These are phyloP conservation scores for Antigone vipio DNA, from an alignment of 2,113 vertebrate species.

Conservation along the genomic window DNA sequence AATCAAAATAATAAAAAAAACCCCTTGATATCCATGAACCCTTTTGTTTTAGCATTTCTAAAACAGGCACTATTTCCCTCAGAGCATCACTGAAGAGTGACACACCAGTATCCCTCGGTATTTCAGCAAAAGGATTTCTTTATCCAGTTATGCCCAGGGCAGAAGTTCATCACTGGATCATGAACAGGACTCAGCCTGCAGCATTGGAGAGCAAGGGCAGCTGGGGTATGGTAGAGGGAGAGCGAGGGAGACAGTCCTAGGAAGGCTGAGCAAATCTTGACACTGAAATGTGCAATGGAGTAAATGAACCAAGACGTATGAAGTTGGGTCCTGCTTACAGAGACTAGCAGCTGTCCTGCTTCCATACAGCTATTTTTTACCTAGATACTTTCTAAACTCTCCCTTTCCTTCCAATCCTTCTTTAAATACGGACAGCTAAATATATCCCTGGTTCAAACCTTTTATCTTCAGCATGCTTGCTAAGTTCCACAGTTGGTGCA, in stretches of 20 bases:
- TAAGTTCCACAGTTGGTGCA: neutral
- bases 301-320: neutral
- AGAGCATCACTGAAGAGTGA: neutral
- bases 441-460: neutral
- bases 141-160: neutral
- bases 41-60: constrained; percentile 10
- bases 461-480: neutral
- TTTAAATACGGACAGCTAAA: neutral
- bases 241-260: neutral
- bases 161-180: neutral
- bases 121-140: neutral
- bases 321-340: neutral
- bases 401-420: neutral
- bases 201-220: neutral
- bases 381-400: neutral
- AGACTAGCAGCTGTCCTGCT: neutral
- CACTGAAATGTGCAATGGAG: neutral
- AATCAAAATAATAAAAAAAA: neutral
- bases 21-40: neutral
- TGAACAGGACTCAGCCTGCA: neutral
- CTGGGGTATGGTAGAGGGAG: neutral
- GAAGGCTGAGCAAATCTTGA: neutral
- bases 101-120: neutral
- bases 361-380: neutral
- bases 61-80: neutral